Evolutionary conservation across 2,113 vertebrate genomes (phyloP).

Genomic region (Myotis lucifugus): DNA sequence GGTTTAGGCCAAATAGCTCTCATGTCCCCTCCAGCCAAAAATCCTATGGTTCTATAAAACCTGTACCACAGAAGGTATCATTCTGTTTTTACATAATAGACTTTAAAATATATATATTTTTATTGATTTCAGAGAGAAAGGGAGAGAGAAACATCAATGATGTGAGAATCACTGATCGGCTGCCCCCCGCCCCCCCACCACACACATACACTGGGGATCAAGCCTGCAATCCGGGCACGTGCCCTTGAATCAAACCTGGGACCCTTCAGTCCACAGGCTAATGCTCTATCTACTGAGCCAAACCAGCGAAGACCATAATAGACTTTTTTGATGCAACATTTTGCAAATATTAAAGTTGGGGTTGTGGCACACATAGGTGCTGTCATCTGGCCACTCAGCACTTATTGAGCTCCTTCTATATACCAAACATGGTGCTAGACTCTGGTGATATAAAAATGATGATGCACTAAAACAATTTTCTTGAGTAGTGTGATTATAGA

Average conservation of each 20-base stretch:
- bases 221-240: too few relatives aligned
- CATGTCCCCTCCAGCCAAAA: background rate
- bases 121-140: too few relatives aligned
- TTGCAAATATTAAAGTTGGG: background rate
- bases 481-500: constrained; percentile 81
- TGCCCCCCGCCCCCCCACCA: too few relatives aligned
- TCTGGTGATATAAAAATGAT: background rate
- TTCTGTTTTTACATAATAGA: background rate
- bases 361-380: background rate
- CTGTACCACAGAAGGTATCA: background rate
- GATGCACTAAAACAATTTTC: constrained; percentile 75
- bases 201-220: too few relatives aligned
- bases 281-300: too few relatives aligned
- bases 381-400: background rate
- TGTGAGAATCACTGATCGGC: too few relatives aligned
- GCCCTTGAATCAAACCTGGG: too few relatives aligned
- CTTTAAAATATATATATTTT: background rate
- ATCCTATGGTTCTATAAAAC: background rate
- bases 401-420: background rate
- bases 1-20: constrained; percentile 3
- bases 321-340: background rate
- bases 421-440: background rate
- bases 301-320: too few relatives aligned
- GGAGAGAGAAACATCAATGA: too few relatives aligned
- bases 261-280: too few relatives aligned